phyloP scores from a whole-genome alignment of 2,113 vertebrate genomes.

The Dolichotis patagonum region DNA sequence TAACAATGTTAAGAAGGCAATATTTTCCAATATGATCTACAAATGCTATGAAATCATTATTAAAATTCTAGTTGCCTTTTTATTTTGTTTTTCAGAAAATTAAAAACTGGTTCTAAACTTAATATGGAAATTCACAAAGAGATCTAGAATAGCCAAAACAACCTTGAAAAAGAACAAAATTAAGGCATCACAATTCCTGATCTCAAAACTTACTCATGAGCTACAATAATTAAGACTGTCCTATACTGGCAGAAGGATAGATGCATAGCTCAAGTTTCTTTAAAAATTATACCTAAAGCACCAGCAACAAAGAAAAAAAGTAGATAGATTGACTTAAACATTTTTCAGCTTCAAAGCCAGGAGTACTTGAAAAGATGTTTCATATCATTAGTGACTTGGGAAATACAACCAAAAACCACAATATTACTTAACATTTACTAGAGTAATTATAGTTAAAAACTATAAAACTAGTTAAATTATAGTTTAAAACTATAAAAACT shows the following conservation, averaged over 20 bases:
- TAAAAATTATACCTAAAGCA: background rate
- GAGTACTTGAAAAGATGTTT: background rate
- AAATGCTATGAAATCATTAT: background rate
- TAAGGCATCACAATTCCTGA: background rate
- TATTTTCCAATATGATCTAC: background rate
- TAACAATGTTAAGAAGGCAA: background rate
- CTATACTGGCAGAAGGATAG: background rate
- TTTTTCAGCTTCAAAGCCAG: background rate
- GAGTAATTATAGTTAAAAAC: background rate
- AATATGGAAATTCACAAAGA: background rate
- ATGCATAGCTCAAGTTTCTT: background rate
- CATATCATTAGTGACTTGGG: background rate
- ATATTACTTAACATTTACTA: background rate
- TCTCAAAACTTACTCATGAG: background rate
- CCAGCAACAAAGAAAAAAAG: background rate
- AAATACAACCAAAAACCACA: background rate
- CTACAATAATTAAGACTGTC: background rate
- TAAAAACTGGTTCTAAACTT: background rate
- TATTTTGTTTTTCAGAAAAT: slow-evolving; percentile 6
- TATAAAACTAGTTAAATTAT: too few relatives aligned
- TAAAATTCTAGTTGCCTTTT: background rate
- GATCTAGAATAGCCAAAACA: background rate
- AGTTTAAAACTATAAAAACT: too few relatives aligned
- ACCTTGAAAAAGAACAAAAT: slow-evolving; percentile 8
- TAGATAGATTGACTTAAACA: background rate